Base-by-base conservation (phyloP, 2,113 vertebrate genomes). In the Megaceryle maxima region DNA sequence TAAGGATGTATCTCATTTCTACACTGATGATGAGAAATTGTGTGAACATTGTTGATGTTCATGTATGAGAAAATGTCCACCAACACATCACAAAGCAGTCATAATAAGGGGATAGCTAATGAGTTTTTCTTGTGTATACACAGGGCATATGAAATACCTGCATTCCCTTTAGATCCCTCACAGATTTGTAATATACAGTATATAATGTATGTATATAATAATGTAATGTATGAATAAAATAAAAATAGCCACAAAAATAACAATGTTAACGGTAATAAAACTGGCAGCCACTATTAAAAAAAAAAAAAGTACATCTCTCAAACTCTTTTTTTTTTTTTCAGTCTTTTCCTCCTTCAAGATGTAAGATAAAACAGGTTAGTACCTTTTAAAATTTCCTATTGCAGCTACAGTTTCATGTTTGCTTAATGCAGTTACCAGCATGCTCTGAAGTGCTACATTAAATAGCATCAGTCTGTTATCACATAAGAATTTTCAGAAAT, bases 321-420 rank as follows among this genome's bases (percentile, higher is more conserved):
- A 64, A 26, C 11, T 26, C 6, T 16, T 57, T 44, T 44, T 44
- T 17, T 77, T 75, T 74, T 70, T 81, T 31, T 35, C 25, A 84
- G 18, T 64, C 39, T 31, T 90, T 83, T 85, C 53, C 41, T 90
- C 33, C 88, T 93, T 88, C 67, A 92, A 91, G 62, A 64, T n/a
- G 33, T 83, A 77, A 76, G 31, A 87, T 93, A 64, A 95, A 93
- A 84, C 26, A 69, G 57, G 81, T 88, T 87, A 92, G 16, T 57
- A 84, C 43, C 83, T 57, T 74, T 35, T n/a, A 50, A 56, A 37
- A 39, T 51, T 82, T 78, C 81, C 59, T 72, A 16, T 31, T 44
- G 22, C 33, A 44, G 25, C 12, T 62, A 74, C 35, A 51, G 12
- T 35, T 83, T 74, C 24, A 3, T 43, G 29, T 80, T 84, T 69